Evolutionary conservation across 2,888 invertebrate genomes (phyloP).

Genomic region (Diogma glabrata): DNA sequence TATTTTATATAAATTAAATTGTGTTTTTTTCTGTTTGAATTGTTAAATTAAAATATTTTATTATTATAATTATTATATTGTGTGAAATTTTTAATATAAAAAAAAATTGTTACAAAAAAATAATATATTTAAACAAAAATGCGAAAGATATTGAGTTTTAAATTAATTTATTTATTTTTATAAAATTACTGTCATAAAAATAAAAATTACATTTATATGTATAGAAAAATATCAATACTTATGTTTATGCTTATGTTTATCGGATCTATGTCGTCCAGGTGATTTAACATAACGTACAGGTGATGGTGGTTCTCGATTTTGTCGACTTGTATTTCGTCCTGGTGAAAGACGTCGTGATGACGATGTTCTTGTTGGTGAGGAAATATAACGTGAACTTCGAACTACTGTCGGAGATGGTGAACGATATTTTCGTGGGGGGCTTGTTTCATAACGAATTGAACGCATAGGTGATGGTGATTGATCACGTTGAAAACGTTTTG

Average conservation of each 20-base stretch:
- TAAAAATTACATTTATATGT: too few relatives aligned
- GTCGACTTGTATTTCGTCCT: background rate
- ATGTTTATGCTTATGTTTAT: conserved; percentile 42
- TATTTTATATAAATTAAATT: too few relatives aligned
- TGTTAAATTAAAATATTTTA: too few relatives aligned
- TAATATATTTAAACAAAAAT: too few relatives aligned
- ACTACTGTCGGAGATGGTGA: conserved; percentile 5
- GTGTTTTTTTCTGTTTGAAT: too few relatives aligned
- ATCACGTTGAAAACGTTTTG: conserved; percentile 19
- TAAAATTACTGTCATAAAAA: too few relatives aligned
- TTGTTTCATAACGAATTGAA: conserved; percentile 27
- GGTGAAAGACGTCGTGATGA: conserved; percentile 6
- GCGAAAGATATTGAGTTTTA: too few relatives aligned
- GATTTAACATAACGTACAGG: conserved; percentile 24
- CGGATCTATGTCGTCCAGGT: conserved; percentile 26
- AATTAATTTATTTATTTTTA: too few relatives aligned
- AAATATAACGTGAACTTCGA: background rate
- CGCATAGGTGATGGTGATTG: conserved; percentile 19
- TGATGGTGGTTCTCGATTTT: conserved; percentile 24
- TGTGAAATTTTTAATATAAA: too few relatives aligned
- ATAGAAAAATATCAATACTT: conserved; percentile 37
- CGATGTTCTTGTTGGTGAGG: conserved; percentile 14
- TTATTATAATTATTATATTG: too few relatives aligned
- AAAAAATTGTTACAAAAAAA: too few relatives aligned
- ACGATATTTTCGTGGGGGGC: conserved; percentile 17